Base-by-base conservation (phyloP, 2,113 vertebrate species). In the Regulus satrapa region DNA sequence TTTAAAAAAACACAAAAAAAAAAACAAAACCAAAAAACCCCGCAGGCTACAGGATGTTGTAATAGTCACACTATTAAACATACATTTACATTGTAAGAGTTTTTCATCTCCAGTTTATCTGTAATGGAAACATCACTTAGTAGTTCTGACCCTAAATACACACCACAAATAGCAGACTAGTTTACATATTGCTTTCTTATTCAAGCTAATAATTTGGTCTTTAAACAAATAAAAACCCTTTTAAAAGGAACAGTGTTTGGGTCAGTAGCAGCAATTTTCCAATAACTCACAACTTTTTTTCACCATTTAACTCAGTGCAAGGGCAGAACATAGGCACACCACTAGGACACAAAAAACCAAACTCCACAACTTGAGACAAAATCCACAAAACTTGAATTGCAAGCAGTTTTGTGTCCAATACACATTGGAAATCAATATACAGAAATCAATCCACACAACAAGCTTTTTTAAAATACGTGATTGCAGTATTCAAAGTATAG, bases 271-370 rank as follows among this genome's bases (percentile, higher is more conserved):
- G 4, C 15, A 72, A 20, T 36, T 79, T 88, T 76, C 54, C 66
- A 73, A n/a, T 16, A 81, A 18, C 15, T 74, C 32, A 54, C 31
- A 74, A 25, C 16, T 28, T 58, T n/a, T 67, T 58, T 45, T 62
- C 31, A 75, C 18, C 29, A 31, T 40, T 63, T 89, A 83, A 59
- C 13, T 68, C 23, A 18, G 7, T 21, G 6, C 2, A 4, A 28
- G 6, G 34, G 29, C 0, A 0, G 25, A 31, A n/a, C 8, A 72
- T 2, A 46, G 26, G 23, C 40, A 51, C 6, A 43, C 49, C 31
- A 48, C 9, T 26, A 48, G 28, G 36, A 66, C 40, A 68, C 10
- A 59, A 26, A 78, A 89, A 14, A 23, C 28, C 26, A 41, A 54
- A 71, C 14, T 23, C 21, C 25, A 72, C 10, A 75, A 45, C 3